These are phyloP conservation scores for Streptopelia turtur DNA, from an alignment of 2,797 vertebrate species.

Conservation along the genomic window DNA sequence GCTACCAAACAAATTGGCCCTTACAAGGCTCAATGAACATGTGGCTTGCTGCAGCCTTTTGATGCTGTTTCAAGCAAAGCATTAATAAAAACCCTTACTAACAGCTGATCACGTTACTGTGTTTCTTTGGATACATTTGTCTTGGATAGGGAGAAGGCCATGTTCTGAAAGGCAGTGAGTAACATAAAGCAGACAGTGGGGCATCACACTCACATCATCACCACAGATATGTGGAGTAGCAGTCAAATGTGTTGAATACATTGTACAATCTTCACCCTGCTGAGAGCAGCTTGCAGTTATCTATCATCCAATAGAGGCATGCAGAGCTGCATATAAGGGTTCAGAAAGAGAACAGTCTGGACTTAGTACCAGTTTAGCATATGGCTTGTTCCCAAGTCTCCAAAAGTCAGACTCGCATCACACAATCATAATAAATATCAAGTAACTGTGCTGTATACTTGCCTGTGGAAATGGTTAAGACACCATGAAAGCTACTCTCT, in stretches of 20 bases:
- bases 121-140: background rate
- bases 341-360: slow-evolving; percentile 1
- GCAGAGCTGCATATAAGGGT: background rate
- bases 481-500: background rate
- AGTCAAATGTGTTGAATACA: slow-evolving; percentile 9
- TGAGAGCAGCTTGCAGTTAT: background rate
- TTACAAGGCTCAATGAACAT: background rate
- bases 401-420: background rate
- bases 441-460: background rate
- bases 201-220: slow-evolving; percentile 17
- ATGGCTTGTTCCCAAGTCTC: background rate
- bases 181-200: slow-evolving; percentile 1
- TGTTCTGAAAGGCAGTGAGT: background rate
- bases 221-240: background rate
- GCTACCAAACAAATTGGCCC: background rate
- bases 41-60: background rate
- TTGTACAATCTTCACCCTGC: background rate
- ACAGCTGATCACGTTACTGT: background rate
- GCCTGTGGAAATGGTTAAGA: background rate
- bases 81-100: background rate
- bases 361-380: slow-evolving; percentile 16
- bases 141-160: background rate
- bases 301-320: background rate
- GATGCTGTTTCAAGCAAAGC: background rate
- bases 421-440: background rate